Conservation (phyloP, 1,140 invertebrate species). For the Drosophila aff. region DNA sequence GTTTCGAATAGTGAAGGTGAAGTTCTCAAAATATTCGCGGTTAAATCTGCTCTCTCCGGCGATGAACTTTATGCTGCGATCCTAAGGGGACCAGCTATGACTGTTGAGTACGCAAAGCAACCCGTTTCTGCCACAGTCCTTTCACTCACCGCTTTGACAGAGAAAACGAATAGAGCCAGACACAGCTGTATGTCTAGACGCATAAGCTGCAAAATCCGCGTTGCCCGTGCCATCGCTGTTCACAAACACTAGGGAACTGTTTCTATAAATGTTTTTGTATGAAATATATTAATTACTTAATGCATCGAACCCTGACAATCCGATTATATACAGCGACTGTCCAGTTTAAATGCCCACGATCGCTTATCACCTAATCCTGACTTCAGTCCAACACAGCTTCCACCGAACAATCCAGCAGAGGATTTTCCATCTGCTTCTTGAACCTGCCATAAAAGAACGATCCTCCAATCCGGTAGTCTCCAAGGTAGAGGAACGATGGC, state of each 20-base stretch:
- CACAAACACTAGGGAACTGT: background rate
- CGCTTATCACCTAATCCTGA: background rate
- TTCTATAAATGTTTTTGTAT: background rate
- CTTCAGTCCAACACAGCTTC: conserved; percentile 47
- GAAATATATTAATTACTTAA: conserved; percentile 44
- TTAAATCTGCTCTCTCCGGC: conserved; percentile 52
- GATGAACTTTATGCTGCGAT: conserved; percentile 41
- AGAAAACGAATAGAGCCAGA: conserved; percentile 7
- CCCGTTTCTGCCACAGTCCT: too few species aligned
- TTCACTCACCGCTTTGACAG: conserved; percentile 38
- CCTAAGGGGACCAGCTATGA: conserved; percentile 7
- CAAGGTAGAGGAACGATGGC: conserved; percentile 69
- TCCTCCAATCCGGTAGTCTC: conserved; percentile 66
- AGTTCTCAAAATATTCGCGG: conserved; percentile 61
- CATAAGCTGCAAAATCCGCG: conserved; percentile 2
- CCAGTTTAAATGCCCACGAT: background rate
- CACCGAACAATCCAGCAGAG: conserved; percentile 50
- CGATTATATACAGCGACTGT: background rate
- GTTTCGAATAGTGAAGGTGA: conserved; percentile 36
- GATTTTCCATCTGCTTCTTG: conserved; percentile 28
- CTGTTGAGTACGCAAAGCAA: background rate
- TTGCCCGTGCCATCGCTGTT: conserved; percentile 11
- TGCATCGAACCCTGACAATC: conserved; percentile 9
- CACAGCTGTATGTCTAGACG: conserved; percentile 18
- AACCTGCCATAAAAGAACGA: conserved; percentile 58